A percentile compares a stretch with the other conserved stretches of the same genome.
These are phyloP conservation scores for Champsocephalus gunnari DNA, from an alignment of 2,797 vertebrate genomes.

Conservation along the genomic window DNA sequence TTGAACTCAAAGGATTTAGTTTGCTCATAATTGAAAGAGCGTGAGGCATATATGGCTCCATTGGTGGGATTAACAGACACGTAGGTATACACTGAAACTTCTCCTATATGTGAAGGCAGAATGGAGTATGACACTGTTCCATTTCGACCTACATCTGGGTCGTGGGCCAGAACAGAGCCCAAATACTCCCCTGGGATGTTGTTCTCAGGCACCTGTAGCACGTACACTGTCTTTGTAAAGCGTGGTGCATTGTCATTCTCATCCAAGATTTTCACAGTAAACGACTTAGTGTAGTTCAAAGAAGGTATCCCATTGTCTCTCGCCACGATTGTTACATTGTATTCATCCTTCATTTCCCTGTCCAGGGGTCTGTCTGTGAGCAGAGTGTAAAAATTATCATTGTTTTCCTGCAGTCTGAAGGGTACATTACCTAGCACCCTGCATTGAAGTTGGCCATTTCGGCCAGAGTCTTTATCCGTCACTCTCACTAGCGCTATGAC, in stretches of 20 bases:
- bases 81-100: slow-evolving; percentile 97
- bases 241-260: slow-evolving; percentile 98
- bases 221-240: slow-evolving; percentile 94
- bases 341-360: slow-evolving; percentile 95
- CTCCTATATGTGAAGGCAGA: slow-evolving; percentile 93
- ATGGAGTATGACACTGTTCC: slow-evolving; percentile 97
- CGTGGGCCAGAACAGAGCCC: slow-evolving; percentile 95
- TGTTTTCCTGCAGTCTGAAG: slow-evolving; percentile 96
- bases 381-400: slow-evolving; percentile 96
- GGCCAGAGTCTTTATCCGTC: slow-evolving; percentile 96
- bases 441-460: slow-evolving; percentile 96
- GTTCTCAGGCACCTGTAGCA: slow-evolving; percentile 97
- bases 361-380: slow-evolving; percentile 95
- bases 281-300: slow-evolving; percentile 96
- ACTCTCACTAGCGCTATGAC: slow-evolving; percentile 97
- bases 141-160: slow-evolving; percentile 96
- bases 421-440: slow-evolving; percentile 93
- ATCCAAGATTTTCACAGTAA: slow-evolving; percentile 94
- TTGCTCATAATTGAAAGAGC: slow-evolving; percentile 98
- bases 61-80: slow-evolving; percentile 98
- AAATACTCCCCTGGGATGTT: slow-evolving; percentile 98
- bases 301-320: slow-evolving; percentile 95
- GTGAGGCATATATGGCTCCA: slow-evolving; percentile 97
- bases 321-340: slow-evolving; percentile 97
- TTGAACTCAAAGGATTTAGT: slow-evolving; percentile 98